Percentiles rank a stretch among this genome's conserved stretches.
phyloP scores from a whole-genome alignment of 1,140 invertebrate species.

The Muscidifurax raptorellus region DNA sequence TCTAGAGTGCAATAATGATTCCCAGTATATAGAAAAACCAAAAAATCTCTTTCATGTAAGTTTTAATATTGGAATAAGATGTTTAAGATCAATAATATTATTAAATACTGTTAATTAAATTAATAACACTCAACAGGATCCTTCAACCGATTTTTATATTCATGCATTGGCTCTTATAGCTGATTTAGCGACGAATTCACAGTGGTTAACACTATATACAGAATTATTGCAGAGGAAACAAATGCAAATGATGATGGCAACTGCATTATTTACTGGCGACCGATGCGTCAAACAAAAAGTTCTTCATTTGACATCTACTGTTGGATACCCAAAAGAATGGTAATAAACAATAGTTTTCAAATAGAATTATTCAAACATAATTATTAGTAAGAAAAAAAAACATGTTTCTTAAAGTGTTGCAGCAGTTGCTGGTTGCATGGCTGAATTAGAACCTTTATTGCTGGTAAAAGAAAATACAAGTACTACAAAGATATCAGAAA shows the following conservation, averaged over 20 bases:
- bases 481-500: slow-evolving; percentile 52
- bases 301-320: slow-evolving; percentile 71
- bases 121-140: slow-evolving; percentile 61
- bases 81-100: background rate
- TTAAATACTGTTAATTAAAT: background rate
- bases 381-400: slow-evolving; percentile 7
- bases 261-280: slow-evolving; percentile 74
- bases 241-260: slow-evolving; percentile 75
- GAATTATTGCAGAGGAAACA: slow-evolving; percentile 73
- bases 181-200: slow-evolving; percentile 69
- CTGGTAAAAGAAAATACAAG: slow-evolving; percentile 64
- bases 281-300: slow-evolving; percentile 73
- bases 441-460: slow-evolving; percentile 72
- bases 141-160: slow-evolving; percentile 72
- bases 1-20: slow-evolving; percentile 57
- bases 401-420: slow-evolving; percentile 61
- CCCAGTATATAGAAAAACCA: slow-evolving; percentile 53
- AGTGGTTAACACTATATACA: slow-evolving; percentile 73
- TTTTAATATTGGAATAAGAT: background rate
- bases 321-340: slow-evolving; percentile 72
- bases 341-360: slow-evolving; percentile 49
- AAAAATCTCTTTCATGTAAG: slow-evolving; percentile 65
- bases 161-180: slow-evolving; percentile 73
- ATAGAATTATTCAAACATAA: background rate
- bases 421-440: slow-evolving; percentile 71